phyloP scores from a whole-genome alignment of 2,113 vertebrate species.

The Crotalus tigris region DNA sequence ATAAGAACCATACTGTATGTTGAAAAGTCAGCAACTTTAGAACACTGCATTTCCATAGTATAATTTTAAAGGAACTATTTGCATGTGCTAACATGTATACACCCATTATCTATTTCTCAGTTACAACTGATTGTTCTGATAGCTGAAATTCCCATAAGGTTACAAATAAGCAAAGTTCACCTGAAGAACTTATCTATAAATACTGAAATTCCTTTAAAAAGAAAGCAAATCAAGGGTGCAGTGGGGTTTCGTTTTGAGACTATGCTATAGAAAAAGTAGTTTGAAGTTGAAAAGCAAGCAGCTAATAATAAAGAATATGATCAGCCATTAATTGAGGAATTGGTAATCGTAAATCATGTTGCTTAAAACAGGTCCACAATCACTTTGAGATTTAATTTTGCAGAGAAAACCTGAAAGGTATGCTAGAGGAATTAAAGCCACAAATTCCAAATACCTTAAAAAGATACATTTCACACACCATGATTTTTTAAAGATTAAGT shows the following conservation, averaged over 20 bases:
- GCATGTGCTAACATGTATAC: not conserved
- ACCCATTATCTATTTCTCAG: not conserved
- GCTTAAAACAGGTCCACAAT: not conserved
- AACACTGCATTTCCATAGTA: not conserved
- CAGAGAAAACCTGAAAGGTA: not conserved
- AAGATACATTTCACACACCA: not conserved
- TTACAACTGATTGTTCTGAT: not conserved
- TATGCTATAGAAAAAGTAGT: not conserved
- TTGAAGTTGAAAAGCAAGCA: not conserved
- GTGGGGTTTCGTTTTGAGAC: not conserved
- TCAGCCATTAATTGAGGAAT: not conserved
- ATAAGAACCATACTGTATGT: not conserved
- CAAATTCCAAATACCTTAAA: not conserved
- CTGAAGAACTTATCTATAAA: not conserved
- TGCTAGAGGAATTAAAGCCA: not conserved
- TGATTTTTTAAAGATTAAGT: not conserved
- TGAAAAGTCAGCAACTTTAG: not conserved
- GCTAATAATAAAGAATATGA: not conserved
- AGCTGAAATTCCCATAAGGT: not conserved
- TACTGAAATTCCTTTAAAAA: not conserved
- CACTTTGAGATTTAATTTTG: not conserved
- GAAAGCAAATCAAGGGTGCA: not conserved
- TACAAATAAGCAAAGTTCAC: constrained; percentile 13
- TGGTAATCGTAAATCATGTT: not conserved
- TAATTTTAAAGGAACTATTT: not conserved